These are phyloP conservation scores for Chirona hameri DNA, from an alignment of 2,888 invertebrate genomes.

Conservation along the genomic window DNA sequence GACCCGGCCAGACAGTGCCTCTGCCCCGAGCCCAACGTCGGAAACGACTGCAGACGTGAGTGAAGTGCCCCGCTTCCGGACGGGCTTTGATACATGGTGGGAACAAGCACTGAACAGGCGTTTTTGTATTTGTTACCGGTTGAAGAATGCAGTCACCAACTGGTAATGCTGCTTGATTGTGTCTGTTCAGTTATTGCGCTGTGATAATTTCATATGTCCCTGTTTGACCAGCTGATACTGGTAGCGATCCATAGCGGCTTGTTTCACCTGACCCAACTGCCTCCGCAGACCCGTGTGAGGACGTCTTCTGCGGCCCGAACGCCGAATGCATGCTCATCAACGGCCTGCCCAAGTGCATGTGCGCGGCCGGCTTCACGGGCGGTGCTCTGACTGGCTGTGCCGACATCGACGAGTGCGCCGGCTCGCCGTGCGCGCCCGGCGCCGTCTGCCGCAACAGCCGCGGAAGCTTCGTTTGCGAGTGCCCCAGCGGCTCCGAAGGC, in stretches of 20 bases:
- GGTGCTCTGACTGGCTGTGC: conserved; percentile 67
- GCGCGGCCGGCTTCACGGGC: conserved; percentile 75
- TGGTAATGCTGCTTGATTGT: no score
- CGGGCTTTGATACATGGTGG: no score
- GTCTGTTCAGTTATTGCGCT: no score
- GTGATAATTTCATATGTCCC: no score
- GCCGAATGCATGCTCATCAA: conserved; percentile 83
- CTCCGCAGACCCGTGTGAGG: conserved; percentile 78
- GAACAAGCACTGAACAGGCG: no score
- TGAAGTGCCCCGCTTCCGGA: conserved; percentile 10
- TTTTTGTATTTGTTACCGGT: no score
- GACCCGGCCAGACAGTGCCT: conserved; percentile 67
- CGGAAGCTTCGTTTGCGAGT: conserved; percentile 81
- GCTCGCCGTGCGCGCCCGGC: conserved; percentile 73
- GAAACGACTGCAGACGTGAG: conserved; percentile 87
- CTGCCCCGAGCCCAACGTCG: conserved; percentile 86
- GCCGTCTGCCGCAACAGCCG: conserved; percentile 86
- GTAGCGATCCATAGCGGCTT: no score
- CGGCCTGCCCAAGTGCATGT: conserved; percentile 77
- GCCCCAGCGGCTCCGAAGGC: conserved; percentile 61
- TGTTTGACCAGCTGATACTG: no score
- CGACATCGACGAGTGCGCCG: conserved; percentile 82
- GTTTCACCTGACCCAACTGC: not conserved
- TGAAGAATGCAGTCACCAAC: no score
- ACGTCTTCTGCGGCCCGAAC: conserved; percentile 76